Percentiles rank a stretch among this genome's conserved stretches.
Conservation (phyloP, 2,113 vertebrate species). For the Eurystomus gularis region DNA sequence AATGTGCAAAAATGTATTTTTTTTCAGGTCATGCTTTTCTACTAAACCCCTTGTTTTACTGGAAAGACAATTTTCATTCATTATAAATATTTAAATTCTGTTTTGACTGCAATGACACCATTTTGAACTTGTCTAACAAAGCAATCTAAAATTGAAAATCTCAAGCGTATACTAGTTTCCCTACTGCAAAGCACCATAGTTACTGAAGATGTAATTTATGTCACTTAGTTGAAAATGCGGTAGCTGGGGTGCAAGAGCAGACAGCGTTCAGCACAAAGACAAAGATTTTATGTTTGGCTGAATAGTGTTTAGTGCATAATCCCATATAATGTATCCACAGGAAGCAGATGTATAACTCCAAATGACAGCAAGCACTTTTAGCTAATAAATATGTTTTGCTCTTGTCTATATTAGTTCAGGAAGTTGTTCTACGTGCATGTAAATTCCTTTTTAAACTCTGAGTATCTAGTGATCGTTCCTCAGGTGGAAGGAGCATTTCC, state of each 20-base stretch:
- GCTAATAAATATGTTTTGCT: background rate
- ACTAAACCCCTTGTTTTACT: background rate
- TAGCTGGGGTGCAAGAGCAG: background rate
- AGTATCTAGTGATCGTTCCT: background rate
- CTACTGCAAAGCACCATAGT: background rate
- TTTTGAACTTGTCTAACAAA: background rate
- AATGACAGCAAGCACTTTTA: background rate
- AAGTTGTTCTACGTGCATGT: background rate
- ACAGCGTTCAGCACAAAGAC: background rate
- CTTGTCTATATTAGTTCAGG: background rate
- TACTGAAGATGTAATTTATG: background rate
- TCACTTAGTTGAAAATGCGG: background rate
- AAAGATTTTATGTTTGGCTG: background rate
- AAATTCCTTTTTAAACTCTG: background rate
- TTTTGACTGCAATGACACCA: background rate
- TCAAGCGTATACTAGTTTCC: background rate
- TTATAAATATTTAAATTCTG: background rate
- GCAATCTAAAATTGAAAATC: background rate
- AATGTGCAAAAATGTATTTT: background rate
- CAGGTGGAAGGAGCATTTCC: slow-evolving; percentile 23
- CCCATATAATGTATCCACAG: background rate
- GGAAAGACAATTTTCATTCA: background rate
- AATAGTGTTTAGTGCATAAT: background rate
- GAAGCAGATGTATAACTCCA: background rate
- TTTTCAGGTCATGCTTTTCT: background rate